Conservation (phyloP, 2,888 invertebrate species). For the Yponomeuta malinellus region DNA sequence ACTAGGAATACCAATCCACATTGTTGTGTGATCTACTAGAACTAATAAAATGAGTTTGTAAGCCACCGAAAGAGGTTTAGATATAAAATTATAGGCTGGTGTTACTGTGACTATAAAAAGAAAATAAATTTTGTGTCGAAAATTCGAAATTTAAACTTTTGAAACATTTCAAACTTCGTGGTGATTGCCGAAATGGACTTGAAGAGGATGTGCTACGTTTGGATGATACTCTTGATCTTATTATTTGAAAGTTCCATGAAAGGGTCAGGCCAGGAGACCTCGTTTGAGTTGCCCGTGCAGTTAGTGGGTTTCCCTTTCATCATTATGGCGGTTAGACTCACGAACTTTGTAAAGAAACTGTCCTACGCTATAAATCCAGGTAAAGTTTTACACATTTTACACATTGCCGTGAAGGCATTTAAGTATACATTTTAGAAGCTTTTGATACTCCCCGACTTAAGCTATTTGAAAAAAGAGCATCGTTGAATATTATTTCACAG, state of each 20-base stretch:
- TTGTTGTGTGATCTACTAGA: constrained; percentile 34
- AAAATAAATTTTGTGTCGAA: constrained; percentile 13
- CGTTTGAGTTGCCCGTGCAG: constrained; percentile 81
- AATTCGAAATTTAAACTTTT: constrained; percentile 5
- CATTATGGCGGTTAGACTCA: constrained; percentile 84
- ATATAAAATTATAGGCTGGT: constrained; percentile 17
- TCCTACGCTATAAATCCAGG: constrained; percentile 89
- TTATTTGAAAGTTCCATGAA: constrained; percentile 52
- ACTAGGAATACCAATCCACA: constrained; percentile 47
- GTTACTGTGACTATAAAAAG: constrained; percentile 15
- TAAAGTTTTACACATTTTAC: constrained; percentile 56
- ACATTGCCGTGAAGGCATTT: neutral
- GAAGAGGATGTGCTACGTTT: constrained; percentile 50
- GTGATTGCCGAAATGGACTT: constrained; percentile 44
- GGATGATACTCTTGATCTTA: constrained; percentile 45
- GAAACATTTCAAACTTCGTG: neutral
- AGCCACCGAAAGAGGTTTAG: neutral
- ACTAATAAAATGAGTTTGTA: neutral
- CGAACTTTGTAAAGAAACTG: constrained; percentile 89
- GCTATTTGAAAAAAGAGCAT: too few species aligned
- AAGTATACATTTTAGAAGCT: too few species aligned
- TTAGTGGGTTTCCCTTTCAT: constrained; percentile 90
- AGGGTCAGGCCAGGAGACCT: constrained; percentile 42
- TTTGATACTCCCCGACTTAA: too few species aligned
- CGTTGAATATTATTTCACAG: too few species aligned